Percentiles rank a stretch among this genome's conserved stretches.
Conservation (phyloP, 2,888 invertebrate species). For the Chrysina gloriosa region DNA sequence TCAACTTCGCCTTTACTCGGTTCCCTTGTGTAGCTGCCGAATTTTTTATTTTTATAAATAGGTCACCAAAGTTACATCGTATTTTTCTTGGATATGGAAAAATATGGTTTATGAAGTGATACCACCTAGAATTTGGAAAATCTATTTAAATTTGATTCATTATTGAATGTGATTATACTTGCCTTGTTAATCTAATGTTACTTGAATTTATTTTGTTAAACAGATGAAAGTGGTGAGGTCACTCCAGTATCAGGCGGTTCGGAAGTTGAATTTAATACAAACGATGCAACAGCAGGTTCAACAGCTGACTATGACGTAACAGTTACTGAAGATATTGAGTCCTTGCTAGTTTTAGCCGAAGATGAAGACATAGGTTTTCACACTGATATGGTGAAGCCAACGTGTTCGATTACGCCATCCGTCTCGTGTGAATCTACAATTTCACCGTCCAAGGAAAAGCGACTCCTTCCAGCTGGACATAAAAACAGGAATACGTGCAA, state of each 20-base stretch:
- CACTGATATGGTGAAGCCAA: constrained; percentile 1
- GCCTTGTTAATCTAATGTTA: not conserved
- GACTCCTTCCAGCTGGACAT: not conserved
- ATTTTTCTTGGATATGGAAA: too few species aligned
- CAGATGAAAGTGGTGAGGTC: constrained; percentile 69
- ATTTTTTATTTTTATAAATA: too few species aligned
- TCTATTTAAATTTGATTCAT: too few species aligned
- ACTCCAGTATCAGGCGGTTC: constrained; percentile 77
- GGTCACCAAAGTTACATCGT: too few species aligned
- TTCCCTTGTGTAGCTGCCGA: too few species aligned
- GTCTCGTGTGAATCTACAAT: constrained; percentile 1
- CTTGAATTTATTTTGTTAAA: constrained; percentile 30
- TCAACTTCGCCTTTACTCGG: too few species aligned
- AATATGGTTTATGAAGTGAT: too few species aligned
- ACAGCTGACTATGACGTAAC: constrained; percentile 71
- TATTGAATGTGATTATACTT: too few species aligned
- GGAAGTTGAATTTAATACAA: constrained; percentile 75
- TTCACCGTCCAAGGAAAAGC: constrained; percentile 20
- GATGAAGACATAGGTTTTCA: constrained; percentile 43
- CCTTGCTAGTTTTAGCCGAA: constrained; percentile 49
- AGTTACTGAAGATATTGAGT: constrained; percentile 64
- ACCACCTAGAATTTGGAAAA: too few species aligned
- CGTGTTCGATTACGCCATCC: constrained; percentile 6
- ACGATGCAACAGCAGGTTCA: constrained; percentile 76
- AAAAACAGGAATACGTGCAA: not conserved